These are phyloP conservation scores for Nymphalis polychloros DNA, from an alignment of 2,888 invertebrate genomes.

Conservation along the genomic window DNA sequence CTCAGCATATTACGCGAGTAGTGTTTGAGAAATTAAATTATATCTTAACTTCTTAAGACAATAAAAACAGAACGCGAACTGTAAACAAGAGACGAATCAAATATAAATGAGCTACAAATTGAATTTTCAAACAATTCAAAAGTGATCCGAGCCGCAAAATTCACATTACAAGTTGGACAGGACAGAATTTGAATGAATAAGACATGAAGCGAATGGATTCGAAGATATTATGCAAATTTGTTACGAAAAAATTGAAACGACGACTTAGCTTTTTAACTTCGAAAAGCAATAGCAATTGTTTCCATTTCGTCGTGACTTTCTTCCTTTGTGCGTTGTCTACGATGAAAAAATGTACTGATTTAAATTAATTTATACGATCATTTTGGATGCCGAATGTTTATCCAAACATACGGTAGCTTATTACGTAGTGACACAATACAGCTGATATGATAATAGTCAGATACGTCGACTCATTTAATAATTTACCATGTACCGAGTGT, in stretches of 20 bases:
- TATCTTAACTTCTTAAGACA: constrained; percentile 17
- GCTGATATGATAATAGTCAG: no score
- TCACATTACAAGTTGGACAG: constrained; percentile 37
- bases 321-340: neutral
- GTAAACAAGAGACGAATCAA: constrained; percentile 42
- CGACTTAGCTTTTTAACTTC: constrained; percentile 9
- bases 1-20: neutral
- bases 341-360: neutral
- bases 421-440: no score
- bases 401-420: no score
- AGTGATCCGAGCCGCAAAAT: constrained; percentile 40
- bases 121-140: constrained; percentile 44
- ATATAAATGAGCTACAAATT: constrained; percentile 46
- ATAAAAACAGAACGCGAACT: constrained; percentile 29
- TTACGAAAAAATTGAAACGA: constrained; percentile 33
- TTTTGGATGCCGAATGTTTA: no score
- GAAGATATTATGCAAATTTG: constrained; percentile 42
- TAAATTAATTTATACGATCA: neutral
- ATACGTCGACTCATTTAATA: no score
- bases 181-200: constrained; percentile 37
- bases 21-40: constrained; percentile 11
- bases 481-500: no score
- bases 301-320: neutral
- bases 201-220: constrained; percentile 38
- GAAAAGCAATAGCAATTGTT: constrained; percentile 2